Base-by-base conservation (phyloP, 2,888 invertebrate species). In the Lingula anatina region DNA sequence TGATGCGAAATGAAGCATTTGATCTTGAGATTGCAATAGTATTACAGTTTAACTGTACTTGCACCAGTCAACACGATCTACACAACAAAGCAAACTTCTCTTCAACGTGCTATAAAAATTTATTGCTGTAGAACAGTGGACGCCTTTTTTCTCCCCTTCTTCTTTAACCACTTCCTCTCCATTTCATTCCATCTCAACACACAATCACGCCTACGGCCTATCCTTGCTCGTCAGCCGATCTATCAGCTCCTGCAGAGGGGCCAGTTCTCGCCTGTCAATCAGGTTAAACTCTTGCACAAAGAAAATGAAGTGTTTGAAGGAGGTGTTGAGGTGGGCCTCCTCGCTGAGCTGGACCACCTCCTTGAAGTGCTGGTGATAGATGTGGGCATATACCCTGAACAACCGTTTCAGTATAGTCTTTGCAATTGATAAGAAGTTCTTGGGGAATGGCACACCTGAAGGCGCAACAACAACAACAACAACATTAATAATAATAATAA, bases 261-360 rank as follows among this genome's bases (percentile, higher is more conserved):
- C 95, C 79, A 97, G 81, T 81, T 99, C 97, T 73, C 93, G 85
- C 68, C 92, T 85, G 77, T 97, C 96, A 75, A 99, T 96, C 72
- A 99, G 83, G 80, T 87, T 89, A 80, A 99, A 99, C 81, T 99
- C 97, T 86, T 96, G 84, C 46, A 84, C 92, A 75, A 94, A 94
- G 81, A 94, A 96, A 75, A 99, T 96, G 79, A 99, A 99, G 82
- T 99, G 99, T 77, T 99, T 99, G 82, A 99, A 99, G 64, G 95
- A 95, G 54, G 99, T 99, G 80, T 99, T 99, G 65, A 99, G 85
- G 79, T 99, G 99, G 47, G 97, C 96, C 79, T 97, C 97, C 79
- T 99, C 97, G 47, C 73, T 65, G 51, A 99, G 84, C 78, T 94
- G 90, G 49, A 97, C 94, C 57, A 99, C 95, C 82, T 96, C 91